A percentile compares a stretch with the other conserved stretches of the same genome.
Evolutionary conservation across 2,888 invertebrate genomes (phyloP).

Genomic region (Psylliodes chrysocephalus): DNA sequence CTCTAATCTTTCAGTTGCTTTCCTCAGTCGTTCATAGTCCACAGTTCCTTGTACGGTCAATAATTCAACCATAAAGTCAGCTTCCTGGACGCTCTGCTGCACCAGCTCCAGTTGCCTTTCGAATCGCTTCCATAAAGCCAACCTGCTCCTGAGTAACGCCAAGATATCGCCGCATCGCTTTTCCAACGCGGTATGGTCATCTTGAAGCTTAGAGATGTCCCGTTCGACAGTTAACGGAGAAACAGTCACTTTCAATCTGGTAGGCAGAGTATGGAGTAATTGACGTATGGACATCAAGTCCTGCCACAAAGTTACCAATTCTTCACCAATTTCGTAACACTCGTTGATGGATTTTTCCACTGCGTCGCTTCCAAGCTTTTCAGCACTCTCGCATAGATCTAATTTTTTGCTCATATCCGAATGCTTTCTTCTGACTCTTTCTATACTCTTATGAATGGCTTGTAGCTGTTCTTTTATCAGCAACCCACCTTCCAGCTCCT

Average conservation of each 20-base stretch:
- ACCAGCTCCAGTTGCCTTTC: conserved; percentile 82
- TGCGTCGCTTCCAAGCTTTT: conserved; percentile 78
- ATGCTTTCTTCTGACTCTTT: conserved; percentile 75
- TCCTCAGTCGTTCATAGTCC: conserved; percentile 83
- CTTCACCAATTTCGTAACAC: conserved; percentile 77
- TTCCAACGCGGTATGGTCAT: conserved; percentile 78
- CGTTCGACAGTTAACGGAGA: conserved; percentile 76
- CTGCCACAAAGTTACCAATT: conserved; percentile 78
- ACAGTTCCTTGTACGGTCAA: conserved; percentile 86
- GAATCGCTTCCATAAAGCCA: conserved; percentile 80
- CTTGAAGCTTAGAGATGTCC: conserved; percentile 79
- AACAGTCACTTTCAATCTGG: conserved; percentile 78
- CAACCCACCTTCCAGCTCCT: conserved; percentile 81
- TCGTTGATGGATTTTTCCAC: conserved; percentile 81
- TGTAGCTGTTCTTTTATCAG: conserved; percentile 80
- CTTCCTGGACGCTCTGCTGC: conserved; percentile 84
- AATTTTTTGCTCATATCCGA: conserved; percentile 70
- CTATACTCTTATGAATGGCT: conserved; percentile 77
- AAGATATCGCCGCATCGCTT: conserved; percentile 76
- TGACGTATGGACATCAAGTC: conserved; percentile 81
- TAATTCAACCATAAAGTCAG: conserved; percentile 88
- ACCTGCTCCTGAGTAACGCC: conserved; percentile 72
- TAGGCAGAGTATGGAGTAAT: conserved; percentile 81
- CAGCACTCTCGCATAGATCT: conserved; percentile 79
- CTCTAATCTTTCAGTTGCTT: conserved; percentile 87